A percentile compares a stretch with the other conserved stretches of the same genome.
Conservation (phyloP, 2,113 vertebrate genomes). For the Pimephales promelas region DNA sequence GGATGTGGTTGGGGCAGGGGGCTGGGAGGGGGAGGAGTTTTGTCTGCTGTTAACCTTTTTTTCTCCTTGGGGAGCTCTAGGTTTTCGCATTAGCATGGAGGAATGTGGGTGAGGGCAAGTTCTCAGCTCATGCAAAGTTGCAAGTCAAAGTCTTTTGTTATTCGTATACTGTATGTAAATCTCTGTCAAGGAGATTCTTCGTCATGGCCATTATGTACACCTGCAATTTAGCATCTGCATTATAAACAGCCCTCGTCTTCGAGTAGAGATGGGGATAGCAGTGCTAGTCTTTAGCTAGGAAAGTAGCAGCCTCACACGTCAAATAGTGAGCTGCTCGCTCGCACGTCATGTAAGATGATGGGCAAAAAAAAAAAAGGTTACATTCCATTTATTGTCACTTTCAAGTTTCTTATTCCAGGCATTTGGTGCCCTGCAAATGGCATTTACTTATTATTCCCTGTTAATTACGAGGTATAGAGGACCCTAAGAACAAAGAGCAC, state of each 20-base stretch:
- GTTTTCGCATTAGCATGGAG: slow-evolving; percentile 31
- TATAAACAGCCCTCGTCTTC: slow-evolving; percentile 27
- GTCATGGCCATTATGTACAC: slow-evolving; percentile 42
- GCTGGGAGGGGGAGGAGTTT: slow-evolving; percentile 13
- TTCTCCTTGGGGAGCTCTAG: slow-evolving; percentile 25
- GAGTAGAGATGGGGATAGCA: slow-evolving; percentile 19
- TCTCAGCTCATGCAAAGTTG: slow-evolving; percentile 46
- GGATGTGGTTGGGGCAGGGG: neutral
- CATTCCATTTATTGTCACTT: slow-evolving; percentile 69
- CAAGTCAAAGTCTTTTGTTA: slow-evolving; percentile 37
- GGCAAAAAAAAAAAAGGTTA: slow-evolving; percentile 56
- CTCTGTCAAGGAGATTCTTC: slow-evolving; percentile 35
- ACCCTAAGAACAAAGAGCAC: slow-evolving; percentile 68
- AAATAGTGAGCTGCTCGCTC: slow-evolving; percentile 65
- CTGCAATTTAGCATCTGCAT: slow-evolving; percentile 33
- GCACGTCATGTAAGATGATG: slow-evolving; percentile 56
- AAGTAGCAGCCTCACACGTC: slow-evolving; percentile 15
- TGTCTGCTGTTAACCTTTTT: slow-evolving; percentile 47
- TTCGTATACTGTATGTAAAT: slow-evolving; percentile 47
- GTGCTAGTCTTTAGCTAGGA: slow-evolving; percentile 32
- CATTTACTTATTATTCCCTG: slow-evolving; percentile 54
- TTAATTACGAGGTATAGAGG: slow-evolving; percentile 65
- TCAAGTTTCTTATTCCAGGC: slow-evolving; percentile 52
- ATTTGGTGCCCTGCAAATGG: slow-evolving; percentile 58
- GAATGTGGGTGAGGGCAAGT: slow-evolving; percentile 21